phyloP scores from a whole-genome alignment of 2,888 invertebrate genomes.

The Eupithecia abbreviata region DNA sequence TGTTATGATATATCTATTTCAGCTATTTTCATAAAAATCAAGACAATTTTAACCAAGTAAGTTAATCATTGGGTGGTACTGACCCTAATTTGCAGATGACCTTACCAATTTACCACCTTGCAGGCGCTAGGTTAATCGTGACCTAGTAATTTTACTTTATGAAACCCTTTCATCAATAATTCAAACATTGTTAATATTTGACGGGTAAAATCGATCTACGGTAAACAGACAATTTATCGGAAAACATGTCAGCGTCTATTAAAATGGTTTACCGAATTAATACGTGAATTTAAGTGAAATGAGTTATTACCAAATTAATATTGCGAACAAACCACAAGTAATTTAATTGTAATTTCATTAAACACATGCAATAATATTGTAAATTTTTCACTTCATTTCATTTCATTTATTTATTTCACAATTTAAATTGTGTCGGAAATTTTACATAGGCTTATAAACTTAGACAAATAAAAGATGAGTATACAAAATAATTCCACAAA shows the following conservation, averaged over 20 bases:
- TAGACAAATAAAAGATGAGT: too few species aligned
- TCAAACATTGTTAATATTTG: slow-evolving; percentile 2
- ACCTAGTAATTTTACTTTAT: not conserved
- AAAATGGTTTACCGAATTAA: not conserved
- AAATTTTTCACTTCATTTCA: not conserved
- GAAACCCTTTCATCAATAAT: slow-evolving; percentile 12
- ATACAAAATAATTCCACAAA: too few species aligned
- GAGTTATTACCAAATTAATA: not conserved
- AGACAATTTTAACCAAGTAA: not conserved
- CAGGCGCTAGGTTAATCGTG: not conserved
- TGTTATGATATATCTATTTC: too few species aligned
- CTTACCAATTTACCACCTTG: not conserved
- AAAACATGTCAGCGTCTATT: not conserved
- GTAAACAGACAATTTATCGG: not conserved
- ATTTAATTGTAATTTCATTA: not conserved
- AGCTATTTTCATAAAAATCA: not conserved
- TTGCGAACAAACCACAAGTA: not conserved
- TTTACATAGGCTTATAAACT: too few species aligned
- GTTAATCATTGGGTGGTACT: not conserved
- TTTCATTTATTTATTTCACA: too few species aligned
- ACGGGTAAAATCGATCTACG: not conserved
- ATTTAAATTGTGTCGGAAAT: too few species aligned
- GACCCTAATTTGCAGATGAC: not conserved
- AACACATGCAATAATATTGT: not conserved
- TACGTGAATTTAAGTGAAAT: not conserved